These are phyloP conservation scores for Hypomecis punctinalis DNA, from an alignment of 2,888 invertebrate species.

Conservation along the genomic window DNA sequence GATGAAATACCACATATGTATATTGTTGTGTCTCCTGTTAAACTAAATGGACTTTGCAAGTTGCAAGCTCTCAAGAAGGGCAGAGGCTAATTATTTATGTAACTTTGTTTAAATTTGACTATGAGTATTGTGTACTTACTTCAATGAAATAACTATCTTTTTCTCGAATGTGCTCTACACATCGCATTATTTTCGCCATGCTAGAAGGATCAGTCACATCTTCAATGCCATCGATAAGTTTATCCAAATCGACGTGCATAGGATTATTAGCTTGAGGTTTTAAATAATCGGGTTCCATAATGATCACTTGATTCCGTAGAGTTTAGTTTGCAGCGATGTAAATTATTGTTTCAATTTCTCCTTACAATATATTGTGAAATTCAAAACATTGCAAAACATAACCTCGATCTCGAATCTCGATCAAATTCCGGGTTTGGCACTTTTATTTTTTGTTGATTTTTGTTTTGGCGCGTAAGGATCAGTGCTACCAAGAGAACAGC, in stretches of 20 bases:
- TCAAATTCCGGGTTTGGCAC: too few species aligned
- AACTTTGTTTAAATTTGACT: background rate
- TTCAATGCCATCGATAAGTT: slow-evolving; percentile 49
- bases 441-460: too few species aligned
- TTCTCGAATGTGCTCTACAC: slow-evolving; percentile 55
- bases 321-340: too few species aligned
- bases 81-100: background rate
- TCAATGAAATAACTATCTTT: slow-evolving; percentile 67
- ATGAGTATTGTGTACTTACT: slow-evolving; percentile 48
- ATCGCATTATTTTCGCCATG: slow-evolving; percentile 60
- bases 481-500: too few species aligned
- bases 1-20: background rate
- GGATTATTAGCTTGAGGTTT: slow-evolving; percentile 3
- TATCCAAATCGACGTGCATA: slow-evolving; percentile 29
- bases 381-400: too few species aligned
- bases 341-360: too few species aligned
- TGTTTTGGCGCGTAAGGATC: too few species aligned
- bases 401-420: too few species aligned
- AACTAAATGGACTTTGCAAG: too few species aligned
- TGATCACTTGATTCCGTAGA: background rate
- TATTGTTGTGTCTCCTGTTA: background rate
- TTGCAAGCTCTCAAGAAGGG: too few species aligned
- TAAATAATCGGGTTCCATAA: slow-evolving; percentile 2
- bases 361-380: too few species aligned
- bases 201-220: slow-evolving; percentile 63